Evolutionary conservation across 2,888 invertebrate species (phyloP).

Genomic region (Sinelater perroti): DNA sequence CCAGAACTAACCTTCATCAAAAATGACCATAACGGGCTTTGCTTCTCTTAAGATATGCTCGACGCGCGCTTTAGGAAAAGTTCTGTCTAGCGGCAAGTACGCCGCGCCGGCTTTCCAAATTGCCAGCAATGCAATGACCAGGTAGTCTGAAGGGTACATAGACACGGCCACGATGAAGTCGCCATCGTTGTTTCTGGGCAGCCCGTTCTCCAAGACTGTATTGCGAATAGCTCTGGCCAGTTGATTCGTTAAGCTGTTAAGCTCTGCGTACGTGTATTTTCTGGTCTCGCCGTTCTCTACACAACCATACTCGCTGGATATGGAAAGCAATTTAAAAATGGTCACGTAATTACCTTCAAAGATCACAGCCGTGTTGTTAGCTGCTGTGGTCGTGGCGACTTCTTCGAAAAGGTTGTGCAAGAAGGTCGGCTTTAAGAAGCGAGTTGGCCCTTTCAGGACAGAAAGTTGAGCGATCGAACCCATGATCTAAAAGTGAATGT

Average conservation of each 20-base stretch:
- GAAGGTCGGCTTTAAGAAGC: constrained; percentile 63
- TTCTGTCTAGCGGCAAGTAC: constrained; percentile 83
- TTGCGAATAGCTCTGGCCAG: constrained; percentile 66
- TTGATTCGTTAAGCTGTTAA: constrained; percentile 67
- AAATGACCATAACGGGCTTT: constrained; percentile 73
- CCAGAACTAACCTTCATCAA: constrained; percentile 68
- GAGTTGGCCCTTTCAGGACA: constrained; percentile 70
- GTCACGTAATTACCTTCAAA: constrained; percentile 64
- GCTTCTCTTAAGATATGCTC: constrained; percentile 80
- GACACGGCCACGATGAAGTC: constrained; percentile 81
- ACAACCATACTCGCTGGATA: too few species aligned
- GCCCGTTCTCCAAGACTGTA: constrained; percentile 55
- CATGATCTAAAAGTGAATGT: constrained; percentile 65
- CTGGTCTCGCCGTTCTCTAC: constrained; percentile 50
- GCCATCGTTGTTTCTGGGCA: constrained; percentile 69
- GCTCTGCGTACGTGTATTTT: constrained; percentile 63
- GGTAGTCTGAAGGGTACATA: constrained; percentile 77
- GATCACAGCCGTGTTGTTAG: constrained; percentile 69
- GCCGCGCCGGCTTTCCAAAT: constrained; percentile 85
- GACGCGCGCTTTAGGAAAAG: constrained; percentile 75
- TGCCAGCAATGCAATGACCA: constrained; percentile 74
- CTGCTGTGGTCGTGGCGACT: constrained; percentile 62
- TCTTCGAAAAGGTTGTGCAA: constrained; percentile 68
- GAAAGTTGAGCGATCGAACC: constrained; percentile 80
- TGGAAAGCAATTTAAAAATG: too few species aligned